Percentiles rank a stretch among this genome's conserved stretches.
Evolutionary conservation across 2,797 vertebrate species (phyloP).

Genomic region (Galagoides demidoff): DNA sequence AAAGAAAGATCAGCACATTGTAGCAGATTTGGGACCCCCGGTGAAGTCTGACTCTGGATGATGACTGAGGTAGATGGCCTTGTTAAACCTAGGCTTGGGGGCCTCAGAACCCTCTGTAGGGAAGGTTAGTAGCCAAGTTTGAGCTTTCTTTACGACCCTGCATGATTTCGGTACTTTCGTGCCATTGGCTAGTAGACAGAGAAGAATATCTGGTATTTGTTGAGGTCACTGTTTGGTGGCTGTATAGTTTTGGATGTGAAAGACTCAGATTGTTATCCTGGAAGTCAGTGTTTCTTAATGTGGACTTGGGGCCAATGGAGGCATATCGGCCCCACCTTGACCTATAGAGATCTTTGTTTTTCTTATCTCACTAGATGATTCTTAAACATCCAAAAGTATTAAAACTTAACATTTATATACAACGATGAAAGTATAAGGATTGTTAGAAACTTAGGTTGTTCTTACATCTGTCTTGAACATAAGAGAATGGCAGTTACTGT

Average conservation of each 20-base stretch:
- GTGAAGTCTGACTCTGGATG: neutral
- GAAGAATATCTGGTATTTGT: neutral
- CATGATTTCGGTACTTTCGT: neutral
- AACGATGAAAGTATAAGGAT: slow-evolving; percentile 4
- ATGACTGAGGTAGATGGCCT: neutral
- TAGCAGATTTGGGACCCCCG: neutral
- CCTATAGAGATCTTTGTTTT: neutral
- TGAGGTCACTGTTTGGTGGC: neutral
- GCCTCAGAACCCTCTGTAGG: neutral
- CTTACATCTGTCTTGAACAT: neutral
- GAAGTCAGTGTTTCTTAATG: neutral
- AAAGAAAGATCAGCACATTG: neutral
- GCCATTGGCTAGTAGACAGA: neutral
- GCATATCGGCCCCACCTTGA: neutral
- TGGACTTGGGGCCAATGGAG: neutral
- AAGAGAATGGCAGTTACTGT: neutral
- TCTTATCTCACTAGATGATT: neutral
- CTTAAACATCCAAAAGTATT: neutral
- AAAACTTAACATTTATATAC: neutral
- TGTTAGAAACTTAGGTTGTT: neutral
- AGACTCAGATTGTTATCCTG: neutral
- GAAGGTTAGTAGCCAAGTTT: neutral
- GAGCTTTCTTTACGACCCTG: neutral
- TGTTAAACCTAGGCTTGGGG: neutral
- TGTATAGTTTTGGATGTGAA: neutral